Conservation (phyloP, 2,113 vertebrate genomes). For the Hippopotamus amphibius region DNA sequence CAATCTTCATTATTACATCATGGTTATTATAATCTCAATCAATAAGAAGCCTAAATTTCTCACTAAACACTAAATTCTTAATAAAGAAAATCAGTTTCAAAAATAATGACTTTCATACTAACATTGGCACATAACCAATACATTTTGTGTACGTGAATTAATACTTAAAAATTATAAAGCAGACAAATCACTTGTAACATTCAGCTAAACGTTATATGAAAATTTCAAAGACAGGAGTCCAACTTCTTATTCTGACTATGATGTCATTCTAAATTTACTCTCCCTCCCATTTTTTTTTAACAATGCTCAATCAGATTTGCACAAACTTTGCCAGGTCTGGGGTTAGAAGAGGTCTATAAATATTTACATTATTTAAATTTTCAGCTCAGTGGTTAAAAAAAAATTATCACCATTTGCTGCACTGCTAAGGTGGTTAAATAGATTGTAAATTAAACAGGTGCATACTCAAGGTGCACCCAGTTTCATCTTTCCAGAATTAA, state of each 20-base stretch:
- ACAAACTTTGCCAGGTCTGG: constrained; percentile 23
- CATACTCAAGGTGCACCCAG: constrained; percentile 7
- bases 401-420: neutral
- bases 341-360: neutral
- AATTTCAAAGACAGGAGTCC: neutral
- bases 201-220: neutral
- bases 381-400: neutral
- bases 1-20: neutral
- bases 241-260: neutral
- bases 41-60: neutral
- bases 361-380: constrained; percentile 37
- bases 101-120: neutral
- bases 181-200: neutral
- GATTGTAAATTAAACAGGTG: constrained; percentile 18
- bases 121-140: constrained; percentile 4
- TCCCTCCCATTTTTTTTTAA: neutral
- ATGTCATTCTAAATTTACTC: neutral
- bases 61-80: neutral
- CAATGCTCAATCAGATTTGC: constrained; percentile 9
- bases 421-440: neutral
- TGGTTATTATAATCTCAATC: neutral
- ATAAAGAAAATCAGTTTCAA: neutral
- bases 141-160: neutral
- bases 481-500: constrained; percentile 60
- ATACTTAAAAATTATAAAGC: neutral